Evolutionary conservation across 2,888 invertebrate genomes (phyloP), one percentile per base, ranked within the genome.

Genomic region (Microdon myrmicae): DNA sequence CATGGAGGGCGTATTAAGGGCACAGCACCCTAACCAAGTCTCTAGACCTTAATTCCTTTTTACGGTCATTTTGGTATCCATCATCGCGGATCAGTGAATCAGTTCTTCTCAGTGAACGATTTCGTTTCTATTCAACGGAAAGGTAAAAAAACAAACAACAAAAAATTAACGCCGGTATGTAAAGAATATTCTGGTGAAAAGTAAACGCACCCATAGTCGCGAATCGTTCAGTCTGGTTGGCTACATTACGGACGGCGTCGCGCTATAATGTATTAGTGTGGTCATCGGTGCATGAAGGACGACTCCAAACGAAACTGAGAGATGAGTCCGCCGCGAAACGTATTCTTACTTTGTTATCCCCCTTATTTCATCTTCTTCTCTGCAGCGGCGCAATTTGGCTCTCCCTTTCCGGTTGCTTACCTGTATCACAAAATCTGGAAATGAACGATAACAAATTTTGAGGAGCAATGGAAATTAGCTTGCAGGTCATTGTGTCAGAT

Each of bases 41-140:
- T 74, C 69, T 73, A 78, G 78, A 77, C 76, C 76, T 74, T 75
- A 77, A 78, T 77, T 77, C 78, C 76, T 76, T 77, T 75, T 77
- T 78, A 77, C 77, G 78, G 78, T 78, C 75, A 78, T 77, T 78
- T 77, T 75, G 74, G 75, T 77, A 77, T 74, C 74, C 76, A 77
- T 74, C 76, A 76, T 76, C 73, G 74, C 75, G 75, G 72, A 75
- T 73, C 75, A 73, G 73, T 76, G 74, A 73, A 72, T 76, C 70
- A 39, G 64, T 56, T 64, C 64, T 64, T 64, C 58, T 51, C 64
- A 64, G 64, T 64, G 51, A 64, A 51, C 58, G 64, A 64, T 64
- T 64, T 64, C 51, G 64, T 58, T 64, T 58, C 64, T 51, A 53
- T 64, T 58, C 53, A 64, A 51, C 56, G 51, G 51, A 56, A 49